These are phyloP conservation scores for Lasius fuliginosus DNA, from an alignment of 2,888 invertebrate genomes.

Conservation along the genomic window DNA sequence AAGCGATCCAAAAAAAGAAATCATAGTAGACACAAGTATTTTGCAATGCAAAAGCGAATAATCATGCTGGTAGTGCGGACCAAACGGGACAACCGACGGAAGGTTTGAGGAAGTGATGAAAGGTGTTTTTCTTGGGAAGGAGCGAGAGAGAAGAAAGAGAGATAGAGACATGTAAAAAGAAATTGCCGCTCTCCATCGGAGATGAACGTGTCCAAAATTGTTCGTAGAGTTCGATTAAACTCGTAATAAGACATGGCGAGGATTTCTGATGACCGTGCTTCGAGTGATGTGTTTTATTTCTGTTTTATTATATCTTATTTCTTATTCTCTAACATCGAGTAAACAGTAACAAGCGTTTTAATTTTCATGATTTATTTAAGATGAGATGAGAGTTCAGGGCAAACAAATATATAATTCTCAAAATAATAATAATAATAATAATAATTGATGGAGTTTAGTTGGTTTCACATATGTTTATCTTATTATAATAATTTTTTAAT, in stretches of 20 bases:
- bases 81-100: constrained; percentile 84
- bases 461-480: neutral
- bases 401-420: neutral
- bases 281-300: neutral
- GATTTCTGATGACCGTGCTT: constrained; percentile 45
- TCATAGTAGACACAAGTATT: constrained; percentile 79
- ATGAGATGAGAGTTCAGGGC: neutral
- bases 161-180: constrained; percentile 51
- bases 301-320: neutral
- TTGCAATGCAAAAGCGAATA: constrained; percentile 80
- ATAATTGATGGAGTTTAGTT: neutral
- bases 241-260: constrained; percentile 59
- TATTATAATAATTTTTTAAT: neutral
- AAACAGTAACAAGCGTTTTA: neutral
- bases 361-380: constrained; percentile 2
- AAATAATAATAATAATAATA: neutral
- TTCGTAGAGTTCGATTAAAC: constrained; percentile 70
- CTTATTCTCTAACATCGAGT: neutral
- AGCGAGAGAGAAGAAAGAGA: constrained; percentile 31
- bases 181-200: constrained; percentile 80
- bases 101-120: constrained; percentile 68
- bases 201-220: constrained; percentile 73
- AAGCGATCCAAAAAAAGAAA: constrained; percentile 78
- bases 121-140: constrained; percentile 37
- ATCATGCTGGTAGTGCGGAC: constrained; percentile 85